Percentiles rank a stretch among this genome's conserved stretches.
These are phyloP conservation scores for Clytia hemisphaerica DNA, from an alignment of 30 jellyfish, hydroid and myxozoan genomes.

Conservation along the genomic window DNA sequence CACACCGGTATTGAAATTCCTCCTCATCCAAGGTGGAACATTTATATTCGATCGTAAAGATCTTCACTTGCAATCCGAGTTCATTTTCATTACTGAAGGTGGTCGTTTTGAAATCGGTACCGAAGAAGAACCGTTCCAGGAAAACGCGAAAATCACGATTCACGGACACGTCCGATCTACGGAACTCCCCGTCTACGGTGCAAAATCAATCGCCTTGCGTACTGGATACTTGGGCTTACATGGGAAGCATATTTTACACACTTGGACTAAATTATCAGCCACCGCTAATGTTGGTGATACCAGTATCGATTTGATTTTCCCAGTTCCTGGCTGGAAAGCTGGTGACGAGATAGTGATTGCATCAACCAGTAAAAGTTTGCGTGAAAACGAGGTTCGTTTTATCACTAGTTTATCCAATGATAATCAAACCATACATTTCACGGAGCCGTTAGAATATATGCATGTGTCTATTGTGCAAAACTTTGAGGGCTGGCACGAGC, in stretches of 20 bases:
- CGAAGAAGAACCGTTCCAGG: constrained; percentile 67
- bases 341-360: constrained; percentile 86
- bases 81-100: constrained; percentile 62
- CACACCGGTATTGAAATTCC: constrained; percentile 75
- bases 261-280: constrained; percentile 75
- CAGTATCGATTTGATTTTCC: constrained; percentile 47
- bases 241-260: constrained; percentile 69
- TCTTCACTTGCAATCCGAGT: constrained; percentile 71
- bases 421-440: constrained; percentile 21
- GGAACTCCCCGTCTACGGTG: constrained; percentile 96
- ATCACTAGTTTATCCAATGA: constrained; percentile 65
- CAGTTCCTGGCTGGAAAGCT: constrained; percentile 72
- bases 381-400: constrained; percentile 80
- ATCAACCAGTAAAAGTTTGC: constrained; percentile 73
- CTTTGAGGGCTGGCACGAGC: constrained; percentile 59
- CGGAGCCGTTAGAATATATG: constrained; percentile 47
- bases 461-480: constrained; percentile 75
- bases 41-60: constrained; percentile 69
- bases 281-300: constrained; percentile 69
- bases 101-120: constrained; percentile 82
- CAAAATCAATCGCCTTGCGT: constrained; percentile 82
- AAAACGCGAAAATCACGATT: constrained; percentile 67
- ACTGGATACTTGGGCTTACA: constrained; percentile 73
- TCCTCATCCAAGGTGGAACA: constrained; percentile 71
- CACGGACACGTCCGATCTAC: constrained; percentile 95